phyloP scores from a whole-genome alignment of 2,888 invertebrate species.

The Drosophila prostipennis region DNA sequence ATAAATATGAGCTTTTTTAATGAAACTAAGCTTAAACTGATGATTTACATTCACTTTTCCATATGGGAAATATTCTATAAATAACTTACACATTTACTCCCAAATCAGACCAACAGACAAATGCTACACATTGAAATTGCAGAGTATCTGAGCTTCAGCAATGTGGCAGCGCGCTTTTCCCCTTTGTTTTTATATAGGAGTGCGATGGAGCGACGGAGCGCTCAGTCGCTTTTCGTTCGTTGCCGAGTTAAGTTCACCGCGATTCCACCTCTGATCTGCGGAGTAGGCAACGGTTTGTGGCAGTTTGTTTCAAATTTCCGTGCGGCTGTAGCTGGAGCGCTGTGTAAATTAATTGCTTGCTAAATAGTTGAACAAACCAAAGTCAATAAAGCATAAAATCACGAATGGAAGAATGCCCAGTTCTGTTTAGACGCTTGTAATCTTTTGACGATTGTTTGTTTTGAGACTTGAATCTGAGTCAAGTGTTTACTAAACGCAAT shows the following conservation, averaged over 20 bases:
- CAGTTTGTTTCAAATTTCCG: constrained; percentile 50
- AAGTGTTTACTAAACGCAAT: constrained; percentile 53
- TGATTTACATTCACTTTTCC: too few species aligned
- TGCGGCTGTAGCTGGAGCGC: constrained; percentile 33
- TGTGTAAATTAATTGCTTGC: constrained; percentile 50
- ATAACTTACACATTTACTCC: too few species aligned
- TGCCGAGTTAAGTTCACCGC: constrained; percentile 46
- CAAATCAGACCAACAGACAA: too few species aligned
- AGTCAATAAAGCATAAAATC: constrained; percentile 12
- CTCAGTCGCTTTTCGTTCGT: constrained; percentile 56
- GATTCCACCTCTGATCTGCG: constrained; percentile 9
- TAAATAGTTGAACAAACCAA: constrained; percentile 28
- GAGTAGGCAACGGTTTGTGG: constrained; percentile 21
- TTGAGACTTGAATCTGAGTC: constrained; percentile 5
- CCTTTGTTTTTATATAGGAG: constrained; percentile 46
- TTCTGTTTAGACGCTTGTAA: constrained; percentile 7
- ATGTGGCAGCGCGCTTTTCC: constrained; percentile 9
- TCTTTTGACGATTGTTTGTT: constrained; percentile 2
- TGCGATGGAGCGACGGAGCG: constrained; percentile 32
- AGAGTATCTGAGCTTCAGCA: constrained; percentile 19
- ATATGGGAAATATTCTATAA: too few species aligned
- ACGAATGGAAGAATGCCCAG: background rate
- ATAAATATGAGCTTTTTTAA: too few species aligned
- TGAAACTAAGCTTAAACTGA: too few species aligned
- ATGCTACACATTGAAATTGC: too few species aligned